Conservation (phyloP, 2,797 vertebrate genomes). For the Austrolebias charrua region DNA sequence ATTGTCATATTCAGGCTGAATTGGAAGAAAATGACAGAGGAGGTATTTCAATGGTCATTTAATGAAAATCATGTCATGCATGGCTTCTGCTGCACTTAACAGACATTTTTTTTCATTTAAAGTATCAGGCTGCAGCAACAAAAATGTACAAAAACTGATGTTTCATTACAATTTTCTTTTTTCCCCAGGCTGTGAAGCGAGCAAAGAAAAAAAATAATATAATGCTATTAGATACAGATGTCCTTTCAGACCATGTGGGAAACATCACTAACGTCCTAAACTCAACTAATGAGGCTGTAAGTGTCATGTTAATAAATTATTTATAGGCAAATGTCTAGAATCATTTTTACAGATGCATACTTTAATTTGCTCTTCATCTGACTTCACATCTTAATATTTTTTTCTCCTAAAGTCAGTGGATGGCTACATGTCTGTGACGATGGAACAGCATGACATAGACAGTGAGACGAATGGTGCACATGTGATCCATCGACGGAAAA, state of each 20-base stretch:
- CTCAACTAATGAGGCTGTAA: conserved; percentile 26
- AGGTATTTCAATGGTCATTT: conserved; percentile 40
- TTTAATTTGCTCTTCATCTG: neutral
- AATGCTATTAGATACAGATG: neutral
- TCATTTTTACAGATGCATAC: too few species aligned
- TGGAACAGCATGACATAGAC: conserved; percentile 22
- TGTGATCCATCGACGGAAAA: conserved; percentile 4
- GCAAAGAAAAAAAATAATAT: conserved; percentile 47
- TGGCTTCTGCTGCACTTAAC: conserved; percentile 1
- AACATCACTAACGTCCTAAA: neutral
- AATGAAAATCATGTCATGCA: neutral
- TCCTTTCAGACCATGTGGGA: neutral
- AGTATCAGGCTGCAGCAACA: neutral
- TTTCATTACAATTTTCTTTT: conserved; percentile 2
- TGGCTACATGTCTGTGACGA: conserved; percentile 43
- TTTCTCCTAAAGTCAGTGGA: conserved; percentile 42
- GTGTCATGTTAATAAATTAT: conserved; percentile 6
- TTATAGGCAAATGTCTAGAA: neutral
- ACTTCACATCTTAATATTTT: conserved; percentile 1
- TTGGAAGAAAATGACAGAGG: conserved; percentile 59
- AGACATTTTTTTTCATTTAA: neutral
- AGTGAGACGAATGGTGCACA: neutral
- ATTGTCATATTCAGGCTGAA: conserved; percentile 76
- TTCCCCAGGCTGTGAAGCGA: conserved; percentile 61
- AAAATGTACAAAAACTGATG: neutral